Percentiles rank a stretch among this genome's conserved stretches.
phyloP scores from a whole-genome alignment of 2,888 invertebrate species.

The Nycteola revayana region DNA sequence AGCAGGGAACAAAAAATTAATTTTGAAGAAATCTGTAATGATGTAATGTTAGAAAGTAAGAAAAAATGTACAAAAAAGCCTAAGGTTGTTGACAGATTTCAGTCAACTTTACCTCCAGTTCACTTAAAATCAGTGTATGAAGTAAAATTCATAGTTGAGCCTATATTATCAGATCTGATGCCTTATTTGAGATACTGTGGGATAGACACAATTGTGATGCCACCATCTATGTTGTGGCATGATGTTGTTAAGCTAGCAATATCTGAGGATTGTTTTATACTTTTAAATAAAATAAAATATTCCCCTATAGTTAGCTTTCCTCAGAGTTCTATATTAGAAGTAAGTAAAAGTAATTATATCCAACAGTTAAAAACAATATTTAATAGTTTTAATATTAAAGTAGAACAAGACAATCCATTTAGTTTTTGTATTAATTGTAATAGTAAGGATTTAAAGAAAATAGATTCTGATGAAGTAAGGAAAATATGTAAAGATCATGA shows the following conservation, averaged over 20 bases:
- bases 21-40: constrained; percentile 84
- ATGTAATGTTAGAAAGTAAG: constrained; percentile 80
- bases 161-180: constrained; percentile 50
- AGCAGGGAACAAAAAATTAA: constrained; percentile 76
- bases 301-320: constrained; percentile 81
- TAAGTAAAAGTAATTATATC: constrained; percentile 75
- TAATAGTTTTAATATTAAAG: constrained; percentile 83
- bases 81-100: constrained; percentile 50
- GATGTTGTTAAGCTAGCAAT: constrained; percentile 64
- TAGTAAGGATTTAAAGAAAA: constrained; percentile 47
- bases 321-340: constrained; percentile 77
- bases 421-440: constrained; percentile 87
- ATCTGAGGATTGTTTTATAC: constrained; percentile 57
- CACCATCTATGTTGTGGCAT: constrained; percentile 78
- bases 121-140: constrained; percentile 43
- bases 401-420: constrained; percentile 85
- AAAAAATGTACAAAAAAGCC: constrained; percentile 67
- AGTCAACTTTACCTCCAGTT: constrained; percentile 30
- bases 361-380: constrained; percentile 87
- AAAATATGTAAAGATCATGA: constrained; percentile 51
- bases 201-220: constrained; percentile 84
- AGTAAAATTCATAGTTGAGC: constrained; percentile 60
- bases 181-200: constrained; percentile 70
- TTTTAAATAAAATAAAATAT: constrained; percentile 64
- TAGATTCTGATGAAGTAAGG: constrained; percentile 49